Evolutionary conservation across 2,888 invertebrate species (phyloP), one percentile per base, ranked within the genome.

Genomic region (Neoscelio sp.): DNA sequence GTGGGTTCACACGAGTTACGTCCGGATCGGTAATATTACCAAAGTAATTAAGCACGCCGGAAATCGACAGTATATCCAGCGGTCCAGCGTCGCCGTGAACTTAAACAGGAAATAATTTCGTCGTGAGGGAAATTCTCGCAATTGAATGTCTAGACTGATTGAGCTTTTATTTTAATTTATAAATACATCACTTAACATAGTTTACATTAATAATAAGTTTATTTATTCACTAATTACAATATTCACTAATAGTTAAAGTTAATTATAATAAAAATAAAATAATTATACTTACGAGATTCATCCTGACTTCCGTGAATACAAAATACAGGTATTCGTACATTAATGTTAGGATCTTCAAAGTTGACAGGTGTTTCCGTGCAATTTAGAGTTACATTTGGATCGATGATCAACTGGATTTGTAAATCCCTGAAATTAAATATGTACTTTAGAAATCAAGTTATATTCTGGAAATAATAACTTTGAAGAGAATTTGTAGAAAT

Each of bases 291-390:
- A 75, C 75, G 10, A 17, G 74, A 40, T 26, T 75, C 60, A 42
- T 75, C 75, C 28, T 18, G 20, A 23, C 8, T 38, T 28, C 75
- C 75, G 67, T 67, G 58, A 44, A 75, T 75, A 8, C 74, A 74
- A 58, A 74, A 74, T 38, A 74, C 6, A 2, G 74, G 74, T 23
- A 74, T 17, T 17, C 18, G 46, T 10, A 74, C 26, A 28, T 74
- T 74, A 6, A 65, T 58, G 4, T 74, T 74, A 1, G 58, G 42
- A 58, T 74, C 56, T 50, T 74, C 65, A 56, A 74, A 74, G 50
- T 74, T 74, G 12, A 74, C 17, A 17, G 28, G 4, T 5, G 17
- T 42, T 8, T 64, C 13, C 20, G 15, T 3, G 18, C 2, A 2
- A 23, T 33, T n/a, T 15, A 20, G 13, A 15, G 33, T 33, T 33